phyloP scores from a whole-genome alignment of 2,113 vertebrate species.

The Ceratotherium simum region DNA sequence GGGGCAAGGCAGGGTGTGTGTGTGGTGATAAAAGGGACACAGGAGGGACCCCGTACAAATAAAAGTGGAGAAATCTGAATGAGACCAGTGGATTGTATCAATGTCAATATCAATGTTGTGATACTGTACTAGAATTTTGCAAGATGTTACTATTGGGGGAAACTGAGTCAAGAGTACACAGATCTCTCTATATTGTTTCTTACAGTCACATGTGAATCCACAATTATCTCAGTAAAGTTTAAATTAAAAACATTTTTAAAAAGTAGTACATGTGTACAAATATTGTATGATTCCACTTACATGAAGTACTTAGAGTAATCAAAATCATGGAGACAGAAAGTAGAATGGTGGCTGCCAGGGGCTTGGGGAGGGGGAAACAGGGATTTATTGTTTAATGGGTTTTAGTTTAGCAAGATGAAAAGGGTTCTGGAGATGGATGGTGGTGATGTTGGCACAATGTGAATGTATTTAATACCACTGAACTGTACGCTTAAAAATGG shows the following conservation, averaged over 20 bases:
- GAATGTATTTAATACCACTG: not conserved
- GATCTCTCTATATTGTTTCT: not conserved
- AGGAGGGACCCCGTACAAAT: not conserved
- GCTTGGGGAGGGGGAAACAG: not conserved
- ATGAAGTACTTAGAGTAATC: not conserved
- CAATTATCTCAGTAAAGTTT: not conserved
- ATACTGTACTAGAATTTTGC: not conserved
- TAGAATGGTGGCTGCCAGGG: not conserved
- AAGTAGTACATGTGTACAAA: not conserved
- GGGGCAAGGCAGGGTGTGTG: not conserved
- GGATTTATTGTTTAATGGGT: not conserved
- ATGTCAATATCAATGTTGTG: not conserved
- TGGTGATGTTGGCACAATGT: not conserved
- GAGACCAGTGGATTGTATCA: not conserved
- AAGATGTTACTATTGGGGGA: not conserved
- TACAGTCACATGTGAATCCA: not conserved
- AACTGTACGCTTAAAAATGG: not conserved
- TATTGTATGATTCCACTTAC: too few relatives aligned
- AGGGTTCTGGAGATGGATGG: not conserved
- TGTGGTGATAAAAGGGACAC: not conserved
- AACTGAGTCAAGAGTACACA: not conserved
- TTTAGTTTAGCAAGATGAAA: not conserved
- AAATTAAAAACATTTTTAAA: not conserved
- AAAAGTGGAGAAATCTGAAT: not conserved
- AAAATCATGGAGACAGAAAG: not conserved